A percentile compares a stretch with the other conserved stretches of the same genome.
These are phyloP conservation scores for Megalops atlanticus DNA, from an alignment of 2,113 vertebrate species.

Conservation along the genomic window DNA sequence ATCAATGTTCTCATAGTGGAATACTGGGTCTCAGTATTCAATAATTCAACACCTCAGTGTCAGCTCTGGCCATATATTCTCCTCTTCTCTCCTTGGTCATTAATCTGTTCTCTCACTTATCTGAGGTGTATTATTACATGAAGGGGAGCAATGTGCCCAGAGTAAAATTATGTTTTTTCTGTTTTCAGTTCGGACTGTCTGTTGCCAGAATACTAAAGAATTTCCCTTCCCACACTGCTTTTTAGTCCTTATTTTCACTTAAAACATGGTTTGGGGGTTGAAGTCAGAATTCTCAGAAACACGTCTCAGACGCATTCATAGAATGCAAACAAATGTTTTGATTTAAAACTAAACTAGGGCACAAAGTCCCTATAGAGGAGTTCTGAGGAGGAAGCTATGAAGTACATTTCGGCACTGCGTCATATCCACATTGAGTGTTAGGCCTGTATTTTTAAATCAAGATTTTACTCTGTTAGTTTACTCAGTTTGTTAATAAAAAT, in stretches of 20 bases:
- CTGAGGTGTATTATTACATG: slow-evolving; percentile 7
- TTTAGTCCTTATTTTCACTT: background rate
- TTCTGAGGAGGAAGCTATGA: too few species aligned
- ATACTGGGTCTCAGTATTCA: background rate
- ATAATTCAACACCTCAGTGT: background rate
- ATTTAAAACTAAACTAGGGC: too few species aligned
- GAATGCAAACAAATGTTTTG: too few species aligned
- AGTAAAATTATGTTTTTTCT: background rate
- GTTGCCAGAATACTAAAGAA: background rate
- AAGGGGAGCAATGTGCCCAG: background rate
- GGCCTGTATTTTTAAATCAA: too few species aligned
- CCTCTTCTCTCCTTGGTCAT: background rate
- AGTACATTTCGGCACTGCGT: too few species aligned
- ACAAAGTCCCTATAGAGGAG: too few species aligned
- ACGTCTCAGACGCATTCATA: too few species aligned
- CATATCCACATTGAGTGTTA: too few species aligned
- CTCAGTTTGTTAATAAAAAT: too few species aligned
- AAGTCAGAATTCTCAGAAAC: background rate
- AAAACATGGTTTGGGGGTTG: background rate
- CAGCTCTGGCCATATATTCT: background rate
- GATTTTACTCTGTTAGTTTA: too few species aligned
- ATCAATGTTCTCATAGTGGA: background rate
- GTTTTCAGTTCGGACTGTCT: background rate
- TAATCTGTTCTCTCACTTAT: background rate
- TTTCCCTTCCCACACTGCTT: background rate